A percentile compares a stretch with the other conserved stretches of the same genome.
phyloP scores from a whole-genome alignment of 2,113 vertebrate species.

The Nymphicus hollandicus region DNA sequence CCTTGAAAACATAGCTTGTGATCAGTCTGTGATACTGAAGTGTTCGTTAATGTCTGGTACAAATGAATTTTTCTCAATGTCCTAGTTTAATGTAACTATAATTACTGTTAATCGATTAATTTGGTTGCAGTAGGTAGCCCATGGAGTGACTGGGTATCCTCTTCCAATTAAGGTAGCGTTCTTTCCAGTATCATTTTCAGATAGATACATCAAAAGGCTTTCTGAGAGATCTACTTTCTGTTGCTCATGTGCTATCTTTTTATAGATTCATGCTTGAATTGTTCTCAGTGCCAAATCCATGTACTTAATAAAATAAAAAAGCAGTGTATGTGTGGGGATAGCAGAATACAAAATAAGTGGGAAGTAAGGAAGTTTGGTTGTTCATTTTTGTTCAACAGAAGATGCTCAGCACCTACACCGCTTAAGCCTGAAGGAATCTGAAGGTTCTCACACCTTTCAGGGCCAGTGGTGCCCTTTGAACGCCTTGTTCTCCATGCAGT shows the following conservation, averaged over 20 bases:
- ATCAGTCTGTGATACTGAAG: neutral
- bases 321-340: fast-evolving
- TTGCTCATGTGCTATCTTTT: neutral
- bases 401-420: neutral
- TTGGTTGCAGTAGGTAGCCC: neutral
- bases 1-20: neutral
- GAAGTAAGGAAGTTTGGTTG: neutral
- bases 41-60: neutral
- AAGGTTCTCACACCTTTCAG: neutral
- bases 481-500: neutral
- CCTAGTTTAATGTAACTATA: neutral
- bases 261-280: neutral
- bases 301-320: neutral
- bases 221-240: neutral
- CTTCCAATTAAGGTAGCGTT: neutral
- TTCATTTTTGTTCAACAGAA: neutral
- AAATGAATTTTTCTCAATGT: neutral
- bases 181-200: neutral
- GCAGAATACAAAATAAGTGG: neutral
- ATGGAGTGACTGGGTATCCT: neutral
- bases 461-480: neutral
- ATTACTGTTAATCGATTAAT: neutral
- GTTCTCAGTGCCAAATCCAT: neutral
- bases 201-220: neutral
- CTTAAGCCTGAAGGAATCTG: neutral